These are phyloP conservation scores for Cynopterus brachyotis DNA, from an alignment of 2,113 vertebrate species.

Conservation along the genomic window DNA sequence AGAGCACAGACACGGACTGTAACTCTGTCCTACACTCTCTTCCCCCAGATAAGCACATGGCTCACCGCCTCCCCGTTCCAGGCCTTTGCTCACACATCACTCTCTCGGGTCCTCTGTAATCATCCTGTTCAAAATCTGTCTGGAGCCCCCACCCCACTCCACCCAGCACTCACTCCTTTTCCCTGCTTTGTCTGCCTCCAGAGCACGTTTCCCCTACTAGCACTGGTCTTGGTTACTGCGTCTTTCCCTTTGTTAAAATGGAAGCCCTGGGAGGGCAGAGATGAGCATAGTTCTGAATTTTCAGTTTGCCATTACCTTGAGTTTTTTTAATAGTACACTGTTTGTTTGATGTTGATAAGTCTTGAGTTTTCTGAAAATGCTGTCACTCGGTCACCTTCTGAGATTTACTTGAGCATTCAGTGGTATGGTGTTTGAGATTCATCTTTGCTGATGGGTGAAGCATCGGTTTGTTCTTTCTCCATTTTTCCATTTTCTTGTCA, in stretches of 20 bases:
- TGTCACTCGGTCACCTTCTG: background rate
- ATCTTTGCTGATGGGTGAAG: background rate
- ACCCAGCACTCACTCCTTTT: background rate
- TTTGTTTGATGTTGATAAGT: background rate
- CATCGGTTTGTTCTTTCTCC: background rate
- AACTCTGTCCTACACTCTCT: background rate
- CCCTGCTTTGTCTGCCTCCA: background rate
- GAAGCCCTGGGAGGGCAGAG: background rate
- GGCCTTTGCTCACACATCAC: background rate
- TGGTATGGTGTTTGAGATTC: background rate
- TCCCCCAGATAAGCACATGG: too few species aligned
- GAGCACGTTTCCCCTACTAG: background rate
- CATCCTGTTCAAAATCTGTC: background rate
- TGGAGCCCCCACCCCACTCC: background rate
- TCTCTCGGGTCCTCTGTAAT: background rate
- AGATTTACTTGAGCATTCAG: background rate
- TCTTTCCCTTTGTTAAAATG: background rate
- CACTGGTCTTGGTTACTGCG: background rate
- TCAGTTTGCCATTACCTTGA: background rate
- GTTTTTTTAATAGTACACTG: background rate
- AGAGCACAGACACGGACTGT: accelerated
- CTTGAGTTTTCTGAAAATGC: background rate
- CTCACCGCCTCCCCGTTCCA: background rate
- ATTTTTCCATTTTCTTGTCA: background rate
- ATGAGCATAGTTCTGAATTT: background rate